Evolutionary conservation across 2,797 vertebrate genomes (phyloP).

Genomic region (Synanceia verrucosa): DNA sequence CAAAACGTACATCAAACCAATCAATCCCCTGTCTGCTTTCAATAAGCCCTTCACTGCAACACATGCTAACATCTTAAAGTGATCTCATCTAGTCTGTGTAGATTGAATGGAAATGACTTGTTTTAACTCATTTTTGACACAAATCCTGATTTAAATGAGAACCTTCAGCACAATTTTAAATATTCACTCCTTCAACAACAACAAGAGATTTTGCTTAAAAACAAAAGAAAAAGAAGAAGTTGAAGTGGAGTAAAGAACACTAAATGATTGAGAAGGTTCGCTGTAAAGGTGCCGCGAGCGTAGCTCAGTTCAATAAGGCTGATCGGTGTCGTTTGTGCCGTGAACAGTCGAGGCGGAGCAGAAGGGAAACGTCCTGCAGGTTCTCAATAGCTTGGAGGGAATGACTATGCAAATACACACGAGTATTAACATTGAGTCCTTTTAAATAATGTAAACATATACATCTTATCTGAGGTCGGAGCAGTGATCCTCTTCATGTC

Average conservation of each 20-base stretch:
- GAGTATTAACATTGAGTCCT: slow-evolving; percentile 95
- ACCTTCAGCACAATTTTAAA: slow-evolving; percentile 2
- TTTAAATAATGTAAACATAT: slow-evolving; percentile 99
- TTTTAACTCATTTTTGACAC: neutral
- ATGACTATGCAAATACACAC: slow-evolving; percentile 93
- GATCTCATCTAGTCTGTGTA: neutral
- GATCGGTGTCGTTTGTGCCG: slow-evolving; percentile 56
- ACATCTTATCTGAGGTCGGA: slow-evolving; percentile 96
- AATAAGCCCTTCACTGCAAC: slow-evolving; percentile 33
- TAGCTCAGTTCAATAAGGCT: slow-evolving; percentile 49
- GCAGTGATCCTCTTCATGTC: slow-evolving; percentile 88
- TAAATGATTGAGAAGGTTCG: slow-evolving; percentile 15
- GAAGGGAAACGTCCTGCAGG: slow-evolving; percentile 70
- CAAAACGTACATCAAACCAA: slow-evolving; percentile 1
- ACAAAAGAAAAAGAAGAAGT: no score
- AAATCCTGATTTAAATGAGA: neutral
- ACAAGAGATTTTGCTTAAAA: slow-evolving; percentile 3
- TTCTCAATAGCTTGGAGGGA: slow-evolving; percentile 88
- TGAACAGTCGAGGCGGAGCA: slow-evolving; percentile 82
- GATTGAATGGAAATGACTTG: slow-evolving; percentile 10
- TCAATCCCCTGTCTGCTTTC: slow-evolving; percentile 30
- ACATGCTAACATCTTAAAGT: slow-evolving; percentile 11
- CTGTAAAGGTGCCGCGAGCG: slow-evolving; percentile 36
- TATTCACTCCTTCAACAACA: neutral
- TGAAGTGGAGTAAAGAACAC: slow-evolving; percentile 1